Conservation (phyloP, 2,797 vertebrate species). For the Orestias chungarensis region DNA sequence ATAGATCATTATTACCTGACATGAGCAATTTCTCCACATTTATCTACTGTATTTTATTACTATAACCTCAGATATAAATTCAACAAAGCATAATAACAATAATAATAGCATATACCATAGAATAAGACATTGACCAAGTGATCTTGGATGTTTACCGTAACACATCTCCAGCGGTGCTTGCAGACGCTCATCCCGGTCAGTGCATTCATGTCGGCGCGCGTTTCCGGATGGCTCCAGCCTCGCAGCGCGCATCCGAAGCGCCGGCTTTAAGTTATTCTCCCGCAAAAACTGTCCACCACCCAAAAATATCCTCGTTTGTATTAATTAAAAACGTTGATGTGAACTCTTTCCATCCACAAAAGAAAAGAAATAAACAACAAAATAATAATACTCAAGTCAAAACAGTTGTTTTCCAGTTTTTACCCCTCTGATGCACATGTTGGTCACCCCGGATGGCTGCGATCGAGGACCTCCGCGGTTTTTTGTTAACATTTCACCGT, state of each 20-base stretch:
- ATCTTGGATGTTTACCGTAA: conserved; percentile 55
- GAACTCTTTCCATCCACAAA: neutral
- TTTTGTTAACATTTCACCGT: neutral
- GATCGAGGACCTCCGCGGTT: neutral
- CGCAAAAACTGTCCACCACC: conserved; percentile 30
- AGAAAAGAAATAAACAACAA: no score
- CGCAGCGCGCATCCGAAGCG: conserved; percentile 24
- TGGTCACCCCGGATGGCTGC: conserved; percentile 2
- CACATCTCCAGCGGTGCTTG: conserved; percentile 30
- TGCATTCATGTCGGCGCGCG: conserved; percentile 72
- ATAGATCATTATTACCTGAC: neutral
- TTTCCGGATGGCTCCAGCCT: conserved; percentile 45
- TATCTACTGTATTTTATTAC: neutral
- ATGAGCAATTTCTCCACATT: neutral
- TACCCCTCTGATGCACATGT: neutral
- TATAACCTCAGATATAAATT: neutral
- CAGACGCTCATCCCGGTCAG: conserved; percentile 56
- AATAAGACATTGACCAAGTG: conserved; percentile 2
- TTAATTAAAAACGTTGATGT: neutral
- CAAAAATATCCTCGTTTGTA: conserved; percentile 11
- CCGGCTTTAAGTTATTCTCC: conserved; percentile 46
- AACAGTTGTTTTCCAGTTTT: neutral
- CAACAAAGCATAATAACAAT: neutral
- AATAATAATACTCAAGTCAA: conserved; percentile 8
- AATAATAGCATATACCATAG: neutral